A percentile compares a stretch with the other conserved stretches of the same genome.
Conservation (phyloP, 2,888 invertebrate species). For the Plagodis pulveraria region DNA sequence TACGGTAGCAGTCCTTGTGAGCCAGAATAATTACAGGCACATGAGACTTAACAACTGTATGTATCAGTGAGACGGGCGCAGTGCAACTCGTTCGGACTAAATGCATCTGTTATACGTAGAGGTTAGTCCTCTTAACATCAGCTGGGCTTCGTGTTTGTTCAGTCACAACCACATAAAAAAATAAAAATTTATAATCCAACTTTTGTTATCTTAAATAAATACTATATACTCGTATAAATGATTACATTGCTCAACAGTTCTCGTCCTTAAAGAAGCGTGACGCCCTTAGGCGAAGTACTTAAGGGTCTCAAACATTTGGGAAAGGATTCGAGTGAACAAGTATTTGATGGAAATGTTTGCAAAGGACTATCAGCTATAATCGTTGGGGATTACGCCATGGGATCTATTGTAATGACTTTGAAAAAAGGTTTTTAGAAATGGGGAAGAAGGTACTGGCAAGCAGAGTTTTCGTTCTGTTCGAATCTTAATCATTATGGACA, state of each 20-base stretch:
- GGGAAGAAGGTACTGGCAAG: background rate
- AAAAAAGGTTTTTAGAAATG: constrained; percentile 7
- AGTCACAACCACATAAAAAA: too few relatives aligned
- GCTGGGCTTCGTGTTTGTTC: too few relatives aligned
- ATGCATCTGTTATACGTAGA: too few relatives aligned
- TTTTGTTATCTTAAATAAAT: background rate
- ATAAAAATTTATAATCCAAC: background rate
- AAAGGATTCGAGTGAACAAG: constrained; percentile 42
- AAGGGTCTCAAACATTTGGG: constrained; percentile 43
- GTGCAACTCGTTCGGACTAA: too few relatives aligned
- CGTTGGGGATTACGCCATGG: constrained; percentile 14
- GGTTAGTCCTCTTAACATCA: too few relatives aligned
- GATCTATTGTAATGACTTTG: constrained; percentile 20
- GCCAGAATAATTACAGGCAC: too few relatives aligned
- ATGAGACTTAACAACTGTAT: too few relatives aligned
- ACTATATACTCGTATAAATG: background rate
- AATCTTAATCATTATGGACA: too few relatives aligned
- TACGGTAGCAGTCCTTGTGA: too few relatives aligned
- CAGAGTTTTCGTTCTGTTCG: too few relatives aligned
- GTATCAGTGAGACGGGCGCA: too few relatives aligned
- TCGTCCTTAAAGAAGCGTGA: constrained; percentile 10
- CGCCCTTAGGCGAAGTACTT: constrained; percentile 32
- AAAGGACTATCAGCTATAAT: constrained; percentile 34
- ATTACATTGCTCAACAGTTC: background rate
- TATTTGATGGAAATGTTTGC: constrained; percentile 43